These are phyloP conservation scores for Adela reaumurella DNA, from an alignment of 2,888 invertebrate genomes.

Conservation along the genomic window DNA sequence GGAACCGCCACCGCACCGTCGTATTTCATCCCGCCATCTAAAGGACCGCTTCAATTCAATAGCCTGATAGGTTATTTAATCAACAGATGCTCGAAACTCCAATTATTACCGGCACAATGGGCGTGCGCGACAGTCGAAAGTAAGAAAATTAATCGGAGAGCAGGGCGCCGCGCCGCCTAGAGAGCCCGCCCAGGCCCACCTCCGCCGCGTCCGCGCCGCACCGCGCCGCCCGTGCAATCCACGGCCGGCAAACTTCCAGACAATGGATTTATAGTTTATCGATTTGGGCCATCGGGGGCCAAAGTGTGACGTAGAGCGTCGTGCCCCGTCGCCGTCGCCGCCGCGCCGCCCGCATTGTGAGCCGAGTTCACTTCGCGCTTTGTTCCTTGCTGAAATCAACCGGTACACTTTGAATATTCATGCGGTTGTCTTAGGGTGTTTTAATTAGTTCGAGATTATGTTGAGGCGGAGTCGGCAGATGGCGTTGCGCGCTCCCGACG, in stretches of 20 bases:
- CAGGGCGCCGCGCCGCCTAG: conserved; percentile 22
- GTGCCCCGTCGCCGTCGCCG: not conserved
- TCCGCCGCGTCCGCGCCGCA: too few relatives aligned
- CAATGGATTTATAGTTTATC: conserved; percentile 57
- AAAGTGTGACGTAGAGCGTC: conserved; percentile 1
- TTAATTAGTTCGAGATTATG: not conserved
- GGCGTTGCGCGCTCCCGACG: not conserved
- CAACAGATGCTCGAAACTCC: conserved; percentile 47
- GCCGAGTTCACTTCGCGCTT: not conserved
- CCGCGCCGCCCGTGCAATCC: conserved; percentile 35
- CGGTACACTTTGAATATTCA: not conserved
- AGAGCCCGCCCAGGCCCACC: not conserved
- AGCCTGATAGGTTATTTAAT: not conserved
- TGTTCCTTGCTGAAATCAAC: not conserved
- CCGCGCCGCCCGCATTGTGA: not conserved
- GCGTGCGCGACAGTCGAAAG: conserved; percentile 57
- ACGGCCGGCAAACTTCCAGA: conserved; percentile 32
- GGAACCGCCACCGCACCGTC: too few relatives aligned
- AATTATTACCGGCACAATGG: conserved; percentile 55
- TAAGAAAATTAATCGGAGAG: conserved; percentile 58
- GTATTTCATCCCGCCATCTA: not conserved
- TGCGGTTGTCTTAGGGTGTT: not conserved
- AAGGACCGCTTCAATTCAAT: not conserved
- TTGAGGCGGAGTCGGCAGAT: not conserved
- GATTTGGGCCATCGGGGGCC: conserved; percentile 28